Conservation (phyloP, 2,113 vertebrate species). For the Larimichthys crocea region DNA sequence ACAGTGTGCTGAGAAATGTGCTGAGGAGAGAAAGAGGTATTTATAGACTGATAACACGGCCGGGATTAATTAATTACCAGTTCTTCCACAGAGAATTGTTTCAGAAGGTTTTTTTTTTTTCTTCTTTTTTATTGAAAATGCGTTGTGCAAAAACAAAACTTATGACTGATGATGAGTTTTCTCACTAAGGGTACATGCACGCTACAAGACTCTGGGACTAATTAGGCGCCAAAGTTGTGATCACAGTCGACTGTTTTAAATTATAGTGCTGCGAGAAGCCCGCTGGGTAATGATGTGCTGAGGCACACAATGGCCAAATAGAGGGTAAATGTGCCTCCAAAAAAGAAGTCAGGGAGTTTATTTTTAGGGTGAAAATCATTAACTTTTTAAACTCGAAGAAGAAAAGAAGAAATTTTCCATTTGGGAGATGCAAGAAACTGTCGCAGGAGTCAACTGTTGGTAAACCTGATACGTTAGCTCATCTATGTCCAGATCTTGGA, state of each 20-base stretch:
- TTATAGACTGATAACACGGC: constrained; percentile 57
- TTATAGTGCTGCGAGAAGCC: background rate
- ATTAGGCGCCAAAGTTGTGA: constrained; percentile 61
- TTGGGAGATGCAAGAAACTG: background rate
- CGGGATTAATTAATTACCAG: constrained; percentile 66
- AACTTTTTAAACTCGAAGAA: constrained; percentile 3
- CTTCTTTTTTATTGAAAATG: constrained; percentile 72
- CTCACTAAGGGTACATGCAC: constrained; percentile 53
- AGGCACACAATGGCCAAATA: background rate
- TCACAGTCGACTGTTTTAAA: constrained; percentile 42
- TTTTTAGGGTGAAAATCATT: constrained; percentile 16
- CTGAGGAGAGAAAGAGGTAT: constrained; percentile 41
- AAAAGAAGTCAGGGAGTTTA: constrained; percentile 10
- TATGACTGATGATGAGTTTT: constrained; percentile 59
- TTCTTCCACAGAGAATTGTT: constrained; percentile 56
- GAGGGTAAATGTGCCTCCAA: constrained; percentile 19
- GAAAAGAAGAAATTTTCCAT: background rate
- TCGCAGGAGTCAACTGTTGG: background rate
- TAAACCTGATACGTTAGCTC: too few relatives aligned
- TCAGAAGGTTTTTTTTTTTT: constrained; percentile 32
- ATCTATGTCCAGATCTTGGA: too few relatives aligned
- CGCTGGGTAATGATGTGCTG: constrained; percentile 8
- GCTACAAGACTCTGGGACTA: constrained; percentile 61
- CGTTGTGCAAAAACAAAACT: constrained; percentile 72
- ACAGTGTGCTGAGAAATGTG: constrained; percentile 24